These are phyloP conservation scores for Halesus radiatus DNA, from an alignment of 1,140 invertebrate species.

Conservation along the genomic window DNA sequence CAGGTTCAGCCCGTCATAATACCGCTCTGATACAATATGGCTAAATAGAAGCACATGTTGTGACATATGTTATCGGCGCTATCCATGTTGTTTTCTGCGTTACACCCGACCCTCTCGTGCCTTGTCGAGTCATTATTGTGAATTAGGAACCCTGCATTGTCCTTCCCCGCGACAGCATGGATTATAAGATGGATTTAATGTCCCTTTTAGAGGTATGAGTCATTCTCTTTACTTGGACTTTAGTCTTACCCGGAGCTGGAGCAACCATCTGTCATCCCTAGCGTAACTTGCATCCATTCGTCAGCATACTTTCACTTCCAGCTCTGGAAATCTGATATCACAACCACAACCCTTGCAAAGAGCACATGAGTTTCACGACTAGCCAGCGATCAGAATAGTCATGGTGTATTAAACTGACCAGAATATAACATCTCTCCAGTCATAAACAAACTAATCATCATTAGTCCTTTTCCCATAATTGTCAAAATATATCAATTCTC, in stretches of 20 bases:
- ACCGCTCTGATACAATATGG: slow-evolving; percentile 12
- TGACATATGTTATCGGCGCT: slow-evolving; percentile 14
- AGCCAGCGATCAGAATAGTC: too few species aligned
- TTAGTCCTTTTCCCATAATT: too few species aligned
- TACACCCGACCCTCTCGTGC: not conserved
- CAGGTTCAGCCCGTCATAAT: slow-evolving; percentile 6
- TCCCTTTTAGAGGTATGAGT: slow-evolving; percentile 67
- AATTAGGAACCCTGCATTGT: not conserved
- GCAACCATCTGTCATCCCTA: not conserved
- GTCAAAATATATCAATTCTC: too few species aligned
- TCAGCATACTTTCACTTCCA: too few species aligned
- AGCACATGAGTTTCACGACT: too few species aligned
- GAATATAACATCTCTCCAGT: too few species aligned
- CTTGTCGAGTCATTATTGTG: not conserved
- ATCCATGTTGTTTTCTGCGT: not conserved
- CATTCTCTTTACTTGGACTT: not conserved
- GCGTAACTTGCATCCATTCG: too few species aligned
- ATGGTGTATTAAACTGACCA: too few species aligned
- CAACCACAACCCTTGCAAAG: too few species aligned
- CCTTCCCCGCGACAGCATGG: not conserved
- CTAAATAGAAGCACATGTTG: slow-evolving; percentile 32
- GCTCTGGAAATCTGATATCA: too few species aligned
- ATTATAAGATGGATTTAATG: slow-evolving; percentile 67
- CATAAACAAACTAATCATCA: too few species aligned
- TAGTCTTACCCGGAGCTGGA: too few species aligned